Base-by-base conservation (phyloP, 2,797 vertebrate genomes). In the Gallinago stenura region DNA sequence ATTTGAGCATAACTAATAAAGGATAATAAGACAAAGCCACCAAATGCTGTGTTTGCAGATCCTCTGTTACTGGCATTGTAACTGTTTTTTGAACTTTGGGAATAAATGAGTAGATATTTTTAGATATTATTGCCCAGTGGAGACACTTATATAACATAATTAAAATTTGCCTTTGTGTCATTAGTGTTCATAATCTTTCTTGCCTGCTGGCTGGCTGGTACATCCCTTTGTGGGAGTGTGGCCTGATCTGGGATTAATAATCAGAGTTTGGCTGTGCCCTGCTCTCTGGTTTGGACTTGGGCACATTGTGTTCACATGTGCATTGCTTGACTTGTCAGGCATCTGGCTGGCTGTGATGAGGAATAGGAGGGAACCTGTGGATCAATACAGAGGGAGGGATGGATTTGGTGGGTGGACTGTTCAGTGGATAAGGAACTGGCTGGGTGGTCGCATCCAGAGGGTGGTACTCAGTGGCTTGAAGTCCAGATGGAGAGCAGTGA, bases 11-110 rank as follows among this genome's bases (percentile, higher is more conserved):
- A 90, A 68, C 25, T 61, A 93, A 81, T 53, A 51, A 90, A 73
- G 62, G 13, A 86, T 90, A 93, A 81, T 61, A 90, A 91, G 48
- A 73, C 65, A 86, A 89, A 90, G 66, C 39, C 73, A 82, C 54
- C 58, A 69, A 92, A 61, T 69, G 43, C 43, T 84, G n/a, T 75
- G 83, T 66, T 72, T 84, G 62, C 71, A 65, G 28, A 66, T 79
- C 37, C n/a, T 60, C 17, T 4, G 1, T 87, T 94, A 39, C n/a
- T 58, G 83, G 35, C 72, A 39, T 13, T 78, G 41, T 66, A 91
- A 86, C 7, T 6, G 30, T 15, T 33, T 85, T 39, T 56, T 85
- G 48, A 83, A 86, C 69, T 78, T 94, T 60, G 16, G 25, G 45
- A 77, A 60, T 87, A 92, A 73, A 93, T 16, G 0, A 70, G 20